phyloP scores from a whole-genome alignment of 2,888 invertebrate genomes.

The Sminthurinus aureus region DNA sequence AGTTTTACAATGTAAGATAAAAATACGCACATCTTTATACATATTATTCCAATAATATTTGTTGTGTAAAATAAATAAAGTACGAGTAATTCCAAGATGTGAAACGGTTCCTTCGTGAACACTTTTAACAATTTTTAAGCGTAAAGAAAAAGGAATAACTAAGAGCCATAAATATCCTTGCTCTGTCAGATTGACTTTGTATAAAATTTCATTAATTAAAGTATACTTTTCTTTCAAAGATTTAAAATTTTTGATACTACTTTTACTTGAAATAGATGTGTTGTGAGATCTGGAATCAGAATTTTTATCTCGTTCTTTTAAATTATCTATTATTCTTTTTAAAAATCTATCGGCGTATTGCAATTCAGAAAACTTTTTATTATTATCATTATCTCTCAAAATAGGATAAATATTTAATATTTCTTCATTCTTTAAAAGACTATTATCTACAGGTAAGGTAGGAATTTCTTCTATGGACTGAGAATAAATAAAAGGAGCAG shows the following conservation, averaged over 20 bases:
- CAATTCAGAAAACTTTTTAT: neutral
- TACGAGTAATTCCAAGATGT: slow-evolving; percentile 3
- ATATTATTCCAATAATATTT: slow-evolving; percentile 29
- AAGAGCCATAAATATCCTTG: slow-evolving; percentile 10
- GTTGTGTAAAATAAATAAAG: neutral
- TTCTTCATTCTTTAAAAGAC: neutral
- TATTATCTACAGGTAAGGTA: neutral
- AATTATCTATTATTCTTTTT: neutral
- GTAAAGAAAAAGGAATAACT: neutral
- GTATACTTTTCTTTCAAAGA: neutral
- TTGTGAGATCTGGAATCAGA: neutral
- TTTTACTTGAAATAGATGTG: neutral
- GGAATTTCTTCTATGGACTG: neutral
- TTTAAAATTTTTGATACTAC: neutral
- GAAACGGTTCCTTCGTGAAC: slow-evolving; percentile 1
- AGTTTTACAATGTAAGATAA: neutral
- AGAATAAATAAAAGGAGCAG: neutral
- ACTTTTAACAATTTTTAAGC: neutral
- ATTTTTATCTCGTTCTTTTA: neutral
- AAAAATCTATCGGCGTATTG: neutral
- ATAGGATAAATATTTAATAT: neutral
- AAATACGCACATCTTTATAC: neutral
- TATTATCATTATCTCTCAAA: neutral
- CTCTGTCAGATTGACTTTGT: neutral
- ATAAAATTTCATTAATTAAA: neutral